A percentile compares a stretch with the other conserved stretches of the same genome.
These are phyloP conservation scores for Pipistrellus pipistrellus DNA, from an alignment of 2,797 vertebrate genomes.

Conservation along the genomic window DNA sequence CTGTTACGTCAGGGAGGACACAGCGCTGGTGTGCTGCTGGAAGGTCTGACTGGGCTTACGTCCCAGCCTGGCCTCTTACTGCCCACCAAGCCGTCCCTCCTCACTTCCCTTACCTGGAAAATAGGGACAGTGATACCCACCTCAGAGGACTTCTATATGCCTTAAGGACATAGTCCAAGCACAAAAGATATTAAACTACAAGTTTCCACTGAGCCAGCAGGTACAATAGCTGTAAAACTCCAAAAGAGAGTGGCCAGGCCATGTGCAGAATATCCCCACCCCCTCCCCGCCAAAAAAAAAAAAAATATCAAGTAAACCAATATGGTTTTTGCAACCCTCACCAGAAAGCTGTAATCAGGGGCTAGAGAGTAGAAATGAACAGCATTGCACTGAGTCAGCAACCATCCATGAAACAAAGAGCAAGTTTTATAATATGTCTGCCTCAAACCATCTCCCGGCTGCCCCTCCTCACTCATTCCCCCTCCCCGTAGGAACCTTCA, in stretches of 20 bases:
- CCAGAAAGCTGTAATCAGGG: not conserved
- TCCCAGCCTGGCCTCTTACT: not conserved
- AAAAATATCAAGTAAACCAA: not conserved
- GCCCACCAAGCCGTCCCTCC: not conserved
- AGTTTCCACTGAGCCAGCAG: not conserved
- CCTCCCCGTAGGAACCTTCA: not conserved
- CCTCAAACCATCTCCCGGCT: not conserved
- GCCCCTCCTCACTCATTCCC: not conserved
- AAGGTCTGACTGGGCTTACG: not conserved
- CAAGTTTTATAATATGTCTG: not conserved
- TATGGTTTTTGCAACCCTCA: not conserved
- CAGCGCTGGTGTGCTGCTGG: not conserved
- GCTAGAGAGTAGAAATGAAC: not conserved
- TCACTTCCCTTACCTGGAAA: not conserved
- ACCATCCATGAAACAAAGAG: not conserved
- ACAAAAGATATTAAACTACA: slow-evolving; percentile 13
- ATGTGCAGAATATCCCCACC: not conserved
- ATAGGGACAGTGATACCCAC: not conserved
- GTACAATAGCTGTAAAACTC: not conserved
- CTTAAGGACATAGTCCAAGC: not conserved
- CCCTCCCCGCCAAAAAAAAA: not conserved
- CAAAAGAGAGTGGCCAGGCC: not conserved
- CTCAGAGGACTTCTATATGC: not conserved
- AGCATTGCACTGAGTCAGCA: not conserved
- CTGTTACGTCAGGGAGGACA: not conserved